These are phyloP conservation scores for Cosmia trapezina DNA, from an alignment of 2,888 invertebrate genomes.

Conservation along the genomic window DNA sequence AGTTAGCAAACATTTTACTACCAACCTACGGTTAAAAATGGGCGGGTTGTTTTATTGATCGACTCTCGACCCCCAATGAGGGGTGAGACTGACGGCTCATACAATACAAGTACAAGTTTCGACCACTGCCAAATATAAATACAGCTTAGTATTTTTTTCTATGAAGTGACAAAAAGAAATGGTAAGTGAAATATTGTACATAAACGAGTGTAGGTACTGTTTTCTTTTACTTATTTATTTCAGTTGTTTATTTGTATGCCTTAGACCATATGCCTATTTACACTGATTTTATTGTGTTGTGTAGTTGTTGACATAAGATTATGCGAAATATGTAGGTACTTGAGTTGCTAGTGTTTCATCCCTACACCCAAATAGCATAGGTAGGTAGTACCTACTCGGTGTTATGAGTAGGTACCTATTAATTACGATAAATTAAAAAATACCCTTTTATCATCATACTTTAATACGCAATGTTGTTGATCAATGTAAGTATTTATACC, in stretches of 20 bases:
- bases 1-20: conserved; percentile 61
- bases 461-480: neutral
- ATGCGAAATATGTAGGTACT: neutral
- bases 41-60: conserved; percentile 75
- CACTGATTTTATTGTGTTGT: neutral
- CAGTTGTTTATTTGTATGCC: neutral
- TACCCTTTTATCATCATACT: no score
- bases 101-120: conserved; percentile 13
- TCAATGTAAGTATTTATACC: neutral
- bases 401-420: neutral
- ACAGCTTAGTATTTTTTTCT: conserved; percentile 22
- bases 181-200: conserved; percentile 53
- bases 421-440: neutral
- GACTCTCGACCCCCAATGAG: conserved; percentile 51
- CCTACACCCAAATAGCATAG: neutral
- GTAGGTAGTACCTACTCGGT: neutral
- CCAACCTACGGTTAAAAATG: conserved; percentile 70
- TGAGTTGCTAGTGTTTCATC: neutral
- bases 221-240: neutral
- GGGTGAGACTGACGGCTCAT: conserved; percentile 29
- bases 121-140: conserved; percentile 26
- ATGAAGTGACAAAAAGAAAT: conserved; percentile 53
- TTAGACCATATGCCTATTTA: neutral
- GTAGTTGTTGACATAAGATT: conserved; percentile 45
- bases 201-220: neutral